Conservation (phyloP, 2,888 invertebrate genomes). For the Periphyllus acericola region DNA sequence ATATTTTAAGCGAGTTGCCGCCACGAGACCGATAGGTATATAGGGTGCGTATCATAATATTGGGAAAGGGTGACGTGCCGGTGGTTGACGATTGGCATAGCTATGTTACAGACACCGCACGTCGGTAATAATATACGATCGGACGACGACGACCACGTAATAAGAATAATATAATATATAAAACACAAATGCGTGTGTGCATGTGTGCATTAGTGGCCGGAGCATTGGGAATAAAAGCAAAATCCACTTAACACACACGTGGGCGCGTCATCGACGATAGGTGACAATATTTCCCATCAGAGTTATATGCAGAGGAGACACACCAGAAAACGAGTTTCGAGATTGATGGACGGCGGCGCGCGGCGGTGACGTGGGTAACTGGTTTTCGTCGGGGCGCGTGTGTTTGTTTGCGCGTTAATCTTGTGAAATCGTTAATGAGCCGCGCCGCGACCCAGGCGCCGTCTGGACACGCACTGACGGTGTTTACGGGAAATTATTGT, state of each 20-base stretch:
- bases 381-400: constrained; percentile 48
- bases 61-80: background rate
- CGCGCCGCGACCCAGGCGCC: constrained; percentile 28
- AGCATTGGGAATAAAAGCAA: constrained; percentile 52
- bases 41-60: background rate
- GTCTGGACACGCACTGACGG: constrained; percentile 2
- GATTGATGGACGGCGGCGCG: constrained; percentile 55
- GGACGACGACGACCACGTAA: background rate
- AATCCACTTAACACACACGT: constrained; percentile 58
- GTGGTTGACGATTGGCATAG: background rate
- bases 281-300: constrained; percentile 55
- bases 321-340: constrained; percentile 51
- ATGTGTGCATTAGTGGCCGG: background rate
- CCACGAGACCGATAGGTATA: too few species aligned
- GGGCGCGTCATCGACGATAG: constrained; percentile 50
- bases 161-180: background rate
- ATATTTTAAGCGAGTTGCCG: too few species aligned
- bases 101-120: background rate
- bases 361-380: constrained; percentile 25
- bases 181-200: background rate
- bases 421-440: constrained; percentile 59
- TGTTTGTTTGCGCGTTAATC: background rate
- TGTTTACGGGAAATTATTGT: background rate
- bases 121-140: background rate
- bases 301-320: background rate